Conservation (phyloP, 92 coral and sea anemone genomes). For the Paragorgia papillata region DNA sequence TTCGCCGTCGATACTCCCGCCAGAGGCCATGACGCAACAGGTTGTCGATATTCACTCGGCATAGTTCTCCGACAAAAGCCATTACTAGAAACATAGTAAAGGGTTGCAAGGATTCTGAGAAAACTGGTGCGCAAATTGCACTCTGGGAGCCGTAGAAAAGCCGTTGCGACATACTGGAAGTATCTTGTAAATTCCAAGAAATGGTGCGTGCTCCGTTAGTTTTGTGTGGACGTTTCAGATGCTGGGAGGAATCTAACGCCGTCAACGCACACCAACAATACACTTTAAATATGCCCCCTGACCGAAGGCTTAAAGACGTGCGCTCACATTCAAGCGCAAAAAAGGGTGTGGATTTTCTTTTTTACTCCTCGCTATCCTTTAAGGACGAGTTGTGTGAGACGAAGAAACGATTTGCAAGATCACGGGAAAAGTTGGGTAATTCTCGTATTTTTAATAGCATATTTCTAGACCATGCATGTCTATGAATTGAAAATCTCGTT, state of each 20-base stretch:
- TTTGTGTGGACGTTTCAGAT: background rate
- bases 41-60: conserved; percentile 98
- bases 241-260: background rate
- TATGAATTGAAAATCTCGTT: too few relatives aligned
- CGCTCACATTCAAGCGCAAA: background rate
- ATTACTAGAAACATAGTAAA: conserved; percentile 16
- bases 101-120: conserved; percentile 49
- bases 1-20: conserved; percentile 93
- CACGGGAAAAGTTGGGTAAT: background rate
- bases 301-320: background rate
- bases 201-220: background rate
- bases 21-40: conserved; percentile 95
- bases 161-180: background rate
- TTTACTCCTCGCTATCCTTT: background rate
- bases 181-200: background rate
- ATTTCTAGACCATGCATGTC: too few relatives aligned
- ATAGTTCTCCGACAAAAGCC: conserved; percentile 11
- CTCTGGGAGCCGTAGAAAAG: background rate
- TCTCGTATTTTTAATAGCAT: background rate
- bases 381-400: background rate
- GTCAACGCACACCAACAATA: too few relatives aligned
- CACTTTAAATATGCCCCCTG: background rate
- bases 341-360: too few relatives aligned
- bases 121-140: conserved; percentile 32
- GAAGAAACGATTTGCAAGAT: conserved; percentile 22